Conservation (phyloP, 2,113 vertebrate species). For the Rhinolophus sinicus region DNA sequence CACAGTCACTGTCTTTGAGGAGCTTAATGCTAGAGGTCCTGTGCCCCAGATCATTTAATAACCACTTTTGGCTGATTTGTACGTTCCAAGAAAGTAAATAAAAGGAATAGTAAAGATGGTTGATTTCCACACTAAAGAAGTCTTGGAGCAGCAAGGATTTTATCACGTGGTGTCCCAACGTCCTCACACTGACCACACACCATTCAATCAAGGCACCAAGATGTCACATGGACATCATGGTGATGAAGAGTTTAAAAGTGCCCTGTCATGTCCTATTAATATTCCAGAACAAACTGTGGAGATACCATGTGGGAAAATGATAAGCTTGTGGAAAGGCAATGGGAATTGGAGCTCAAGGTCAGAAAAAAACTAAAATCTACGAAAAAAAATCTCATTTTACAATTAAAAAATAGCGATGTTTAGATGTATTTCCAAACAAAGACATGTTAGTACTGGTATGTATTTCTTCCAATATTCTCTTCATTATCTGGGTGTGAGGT, state of each 20-base stretch:
- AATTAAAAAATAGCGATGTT: background rate
- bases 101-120: background rate
- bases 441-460: background rate
- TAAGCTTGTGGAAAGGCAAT: background rate
- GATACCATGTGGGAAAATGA: background rate
- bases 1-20: background rate
- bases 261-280: background rate
- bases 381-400: background rate
- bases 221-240: background rate
- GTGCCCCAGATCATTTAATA: background rate
- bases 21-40: background rate
- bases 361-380: conserved; percentile 3
- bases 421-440: background rate
- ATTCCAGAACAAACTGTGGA: conserved; percentile 3
- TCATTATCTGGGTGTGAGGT: background rate
- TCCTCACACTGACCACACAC: background rate
- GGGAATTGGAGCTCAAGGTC: background rate
- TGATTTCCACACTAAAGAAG: background rate
- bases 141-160: background rate
- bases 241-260: background rate
- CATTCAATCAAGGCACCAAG: background rate
- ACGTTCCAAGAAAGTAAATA: background rate
- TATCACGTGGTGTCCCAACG: background rate
- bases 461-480: background rate
- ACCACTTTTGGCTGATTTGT: background rate